phyloP scores from a whole-genome alignment of 2,113 vertebrate genomes.

The Rhineura floridana region DNA sequence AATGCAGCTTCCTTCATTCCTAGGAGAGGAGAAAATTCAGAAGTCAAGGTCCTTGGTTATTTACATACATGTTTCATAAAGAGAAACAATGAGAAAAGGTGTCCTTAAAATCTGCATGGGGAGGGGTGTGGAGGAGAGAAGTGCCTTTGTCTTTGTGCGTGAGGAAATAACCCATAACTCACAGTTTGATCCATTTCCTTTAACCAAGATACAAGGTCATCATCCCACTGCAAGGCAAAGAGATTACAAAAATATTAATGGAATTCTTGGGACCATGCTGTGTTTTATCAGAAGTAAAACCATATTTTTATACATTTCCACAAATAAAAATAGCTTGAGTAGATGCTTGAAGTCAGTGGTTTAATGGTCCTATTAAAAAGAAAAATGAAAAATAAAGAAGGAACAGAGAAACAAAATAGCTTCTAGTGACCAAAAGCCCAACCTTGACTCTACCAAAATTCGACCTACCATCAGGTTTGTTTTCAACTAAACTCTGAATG shows the following conservation, averaged over 20 bases:
- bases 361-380: conserved; percentile 11
- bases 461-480: not conserved
- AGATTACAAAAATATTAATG: conserved; percentile 43
- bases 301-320: not conserved
- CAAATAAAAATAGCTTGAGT: not conserved
- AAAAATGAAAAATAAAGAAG: not conserved
- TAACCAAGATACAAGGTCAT: conserved; percentile 16
- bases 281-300: not conserved
- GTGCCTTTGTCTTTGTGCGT: conserved; percentile 24
- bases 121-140: conserved; percentile 48
- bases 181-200: conserved; percentile 58
- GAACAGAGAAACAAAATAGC: not conserved
- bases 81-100: conserved; percentile 62
- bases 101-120: conserved; percentile 30
- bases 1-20: too few species aligned
- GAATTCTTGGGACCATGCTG: conserved; percentile 32
- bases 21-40: not conserved
- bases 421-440: not conserved
- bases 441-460: not conserved
- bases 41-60: not conserved
- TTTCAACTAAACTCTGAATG: not conserved
- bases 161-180: conserved; percentile 50
- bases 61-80: conserved; percentile 47
- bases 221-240: conserved; percentile 25
- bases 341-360: conserved; percentile 48